These are phyloP conservation scores for Champsocephalus gunnari DNA, from an alignment of 2,797 vertebrate genomes.

Conservation along the genomic window DNA sequence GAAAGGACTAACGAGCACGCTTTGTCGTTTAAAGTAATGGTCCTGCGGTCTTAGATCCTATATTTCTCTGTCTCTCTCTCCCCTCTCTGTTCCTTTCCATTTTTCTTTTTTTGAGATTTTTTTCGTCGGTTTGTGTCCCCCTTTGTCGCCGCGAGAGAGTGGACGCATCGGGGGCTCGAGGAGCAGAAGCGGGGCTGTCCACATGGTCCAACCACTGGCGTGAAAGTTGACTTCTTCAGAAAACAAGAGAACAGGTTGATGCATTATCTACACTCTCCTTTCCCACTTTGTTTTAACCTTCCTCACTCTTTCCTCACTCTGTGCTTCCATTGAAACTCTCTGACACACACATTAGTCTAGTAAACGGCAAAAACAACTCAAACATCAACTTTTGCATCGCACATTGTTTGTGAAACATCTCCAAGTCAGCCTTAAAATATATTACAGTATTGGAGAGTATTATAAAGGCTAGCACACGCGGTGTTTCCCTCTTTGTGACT, in stretches of 20 bases:
- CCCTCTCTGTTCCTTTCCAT: constrained; percentile 58
- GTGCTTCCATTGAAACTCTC: constrained; percentile 61
- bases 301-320: constrained; percentile 29
- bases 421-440: constrained; percentile 23
- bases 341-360: constrained; percentile 14
- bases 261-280: constrained; percentile 73
- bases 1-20: constrained; percentile 83
- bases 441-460: not conserved
- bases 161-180: constrained; percentile 84
- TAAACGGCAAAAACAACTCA: not conserved
- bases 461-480: constrained; percentile 14
- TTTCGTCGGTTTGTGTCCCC: constrained; percentile 71
- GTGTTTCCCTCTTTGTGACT: constrained; percentile 17
- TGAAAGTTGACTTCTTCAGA: constrained; percentile 90
- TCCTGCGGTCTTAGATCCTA: constrained; percentile 78
- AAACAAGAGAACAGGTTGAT: constrained; percentile 89
- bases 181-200: constrained; percentile 85
- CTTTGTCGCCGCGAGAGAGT: constrained; percentile 76
- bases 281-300: constrained; percentile 6
- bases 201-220: constrained; percentile 89
- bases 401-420: constrained; percentile 55
- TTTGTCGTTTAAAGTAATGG: constrained; percentile 82
- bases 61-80: constrained; percentile 70
- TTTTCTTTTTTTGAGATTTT: constrained; percentile 39
- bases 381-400: constrained; percentile 50